phyloP scores from a whole-genome alignment of 2,888 invertebrate genomes.

The Lucinisca nassula region DNA sequence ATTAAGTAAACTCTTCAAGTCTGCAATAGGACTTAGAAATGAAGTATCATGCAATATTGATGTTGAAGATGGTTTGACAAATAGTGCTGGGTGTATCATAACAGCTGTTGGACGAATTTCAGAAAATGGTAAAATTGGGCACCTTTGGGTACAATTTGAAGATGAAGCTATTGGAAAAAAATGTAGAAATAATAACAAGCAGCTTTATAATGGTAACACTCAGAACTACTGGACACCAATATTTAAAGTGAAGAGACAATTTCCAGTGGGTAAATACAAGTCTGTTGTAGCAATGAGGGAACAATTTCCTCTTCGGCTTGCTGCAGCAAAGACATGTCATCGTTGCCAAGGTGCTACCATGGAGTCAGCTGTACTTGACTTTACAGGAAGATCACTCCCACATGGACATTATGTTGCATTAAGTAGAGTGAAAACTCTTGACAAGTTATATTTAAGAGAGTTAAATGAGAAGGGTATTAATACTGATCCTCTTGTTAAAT shows the following conservation, averaged over 20 bases:
- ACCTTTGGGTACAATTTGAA: constrained; percentile 38
- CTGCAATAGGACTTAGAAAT: constrained; percentile 36
- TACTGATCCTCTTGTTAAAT: no score
- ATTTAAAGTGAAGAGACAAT: constrained; percentile 34
- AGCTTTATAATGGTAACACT: constrained; percentile 10
- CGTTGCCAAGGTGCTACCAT: no score
- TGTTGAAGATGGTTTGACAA: constrained; percentile 60
- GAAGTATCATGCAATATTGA: constrained; percentile 51
- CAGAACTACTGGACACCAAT: constrained; percentile 39
- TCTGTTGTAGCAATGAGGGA: constrained; percentile 18
- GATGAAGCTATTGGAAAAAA: constrained; percentile 23
- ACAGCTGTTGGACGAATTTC: background rate
- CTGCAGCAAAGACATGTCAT: constrained; percentile 52
- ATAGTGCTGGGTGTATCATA: no score
- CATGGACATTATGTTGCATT: constrained; percentile 19
- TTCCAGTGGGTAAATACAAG: constrained; percentile 34
- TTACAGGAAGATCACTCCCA: constrained; percentile 7
- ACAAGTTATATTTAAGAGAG: no score
- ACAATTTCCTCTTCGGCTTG: constrained; percentile 48
- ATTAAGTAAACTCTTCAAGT: background rate
- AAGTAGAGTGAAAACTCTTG: background rate
- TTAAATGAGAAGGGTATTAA: no score
- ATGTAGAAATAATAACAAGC: background rate
- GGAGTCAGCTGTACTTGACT: constrained; percentile 39
- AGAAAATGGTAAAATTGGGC: background rate